Percentiles rank a stretch among this genome's conserved stretches.
Conservation (phyloP, 92 coral and sea anemone genomes). For the Porites rus region DNA sequence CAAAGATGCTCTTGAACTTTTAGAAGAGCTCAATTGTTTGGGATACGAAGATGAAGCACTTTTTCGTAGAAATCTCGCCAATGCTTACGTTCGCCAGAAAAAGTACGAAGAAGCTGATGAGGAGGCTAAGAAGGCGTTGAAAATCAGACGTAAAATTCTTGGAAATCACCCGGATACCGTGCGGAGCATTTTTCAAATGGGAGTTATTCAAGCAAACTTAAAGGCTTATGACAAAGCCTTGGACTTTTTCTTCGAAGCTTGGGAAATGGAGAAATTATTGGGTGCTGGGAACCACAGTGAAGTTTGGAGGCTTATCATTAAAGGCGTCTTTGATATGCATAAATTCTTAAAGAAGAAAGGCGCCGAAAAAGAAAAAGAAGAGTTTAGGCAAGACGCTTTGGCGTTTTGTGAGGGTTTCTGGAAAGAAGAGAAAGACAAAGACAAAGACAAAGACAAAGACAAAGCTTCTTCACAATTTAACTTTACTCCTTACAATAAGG, state of each 20-base stretch:
- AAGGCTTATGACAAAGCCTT: constrained; percentile 46
- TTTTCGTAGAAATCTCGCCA: constrained; percentile 75
- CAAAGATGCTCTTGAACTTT: constrained; percentile 61
- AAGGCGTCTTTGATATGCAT: constrained; percentile 19
- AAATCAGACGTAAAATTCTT: constrained; percentile 36
- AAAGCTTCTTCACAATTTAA: background rate
- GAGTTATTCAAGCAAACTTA: constrained; percentile 58
- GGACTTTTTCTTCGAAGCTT: constrained; percentile 51
- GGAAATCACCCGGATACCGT: constrained; percentile 74
- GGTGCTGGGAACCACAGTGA: constrained; percentile 65
- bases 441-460: too few relatives aligned
- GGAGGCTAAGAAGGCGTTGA: constrained; percentile 65
- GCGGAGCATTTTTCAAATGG: constrained; percentile 68
- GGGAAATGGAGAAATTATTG: constrained; percentile 75
- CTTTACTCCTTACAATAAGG: background rate
- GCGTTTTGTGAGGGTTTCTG: constrained; percentile 19
- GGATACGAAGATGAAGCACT: constrained; percentile 66
- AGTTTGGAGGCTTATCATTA: constrained; percentile 42
- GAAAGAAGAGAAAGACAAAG: background rate
- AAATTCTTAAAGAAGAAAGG: background rate
- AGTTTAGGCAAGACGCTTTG: constrained; percentile 18
- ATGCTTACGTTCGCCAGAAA: constrained; percentile 41
- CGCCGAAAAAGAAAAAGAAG: background rate
- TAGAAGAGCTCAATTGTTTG: constrained; percentile 53
- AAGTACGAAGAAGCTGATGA: constrained; percentile 57